Conservation (phyloP, 2,888 invertebrate species). For the Adineta ricciae region DNA sequence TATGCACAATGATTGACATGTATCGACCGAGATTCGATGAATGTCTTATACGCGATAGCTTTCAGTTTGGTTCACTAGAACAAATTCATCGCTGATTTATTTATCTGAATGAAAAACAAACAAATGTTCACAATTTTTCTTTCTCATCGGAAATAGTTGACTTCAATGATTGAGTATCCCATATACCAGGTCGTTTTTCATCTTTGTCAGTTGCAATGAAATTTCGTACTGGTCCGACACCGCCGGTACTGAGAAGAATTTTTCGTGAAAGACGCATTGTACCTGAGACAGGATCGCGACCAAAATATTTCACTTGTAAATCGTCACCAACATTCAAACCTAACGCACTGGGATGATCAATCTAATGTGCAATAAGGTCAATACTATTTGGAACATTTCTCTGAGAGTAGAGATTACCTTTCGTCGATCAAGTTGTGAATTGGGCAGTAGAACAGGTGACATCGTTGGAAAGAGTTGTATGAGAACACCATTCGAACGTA, state of each 20-base stretch:
- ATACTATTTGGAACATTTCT: neutral
- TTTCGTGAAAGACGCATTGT: slow-evolving; percentile 77
- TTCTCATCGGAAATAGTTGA: neutral
- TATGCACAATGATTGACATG: too few species aligned
- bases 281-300: slow-evolving; percentile 84
- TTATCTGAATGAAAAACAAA: neutral
- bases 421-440: slow-evolving; percentile 77
- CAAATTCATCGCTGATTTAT: too few species aligned
- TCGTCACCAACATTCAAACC: slow-evolving; percentile 78
- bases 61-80: too few species aligned
- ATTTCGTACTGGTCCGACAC: neutral
- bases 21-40: too few species aligned
- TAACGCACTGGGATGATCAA: slow-evolving; percentile 75
- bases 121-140: neutral
- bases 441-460: slow-evolving; percentile 63
- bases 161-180: neutral
- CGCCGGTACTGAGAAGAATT: slow-evolving; percentile 56
- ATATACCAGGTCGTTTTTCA: neutral
- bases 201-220: neutral
- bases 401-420: slow-evolving; percentile 58
- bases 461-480: slow-evolving; percentile 72
- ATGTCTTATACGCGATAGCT: too few species aligned
- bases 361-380: slow-evolving; percentile 53
- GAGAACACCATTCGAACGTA: slow-evolving; percentile 74
- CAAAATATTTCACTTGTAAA: slow-evolving; percentile 88